Conservation (phyloP, 1,140 invertebrate species). For the Lepidurus packardi region DNA sequence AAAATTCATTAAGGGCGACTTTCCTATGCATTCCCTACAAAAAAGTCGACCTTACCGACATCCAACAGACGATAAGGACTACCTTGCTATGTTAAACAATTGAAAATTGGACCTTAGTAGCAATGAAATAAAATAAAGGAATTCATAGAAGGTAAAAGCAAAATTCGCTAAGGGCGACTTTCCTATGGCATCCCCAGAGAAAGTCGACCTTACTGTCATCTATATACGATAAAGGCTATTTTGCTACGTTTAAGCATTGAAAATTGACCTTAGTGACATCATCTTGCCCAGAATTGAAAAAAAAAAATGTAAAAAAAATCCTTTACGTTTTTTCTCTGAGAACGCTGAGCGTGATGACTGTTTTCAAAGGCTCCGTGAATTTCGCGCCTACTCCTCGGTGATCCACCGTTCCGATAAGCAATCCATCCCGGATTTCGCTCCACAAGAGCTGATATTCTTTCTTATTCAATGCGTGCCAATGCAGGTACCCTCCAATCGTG, state of each 20-base stretch:
- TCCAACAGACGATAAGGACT: too few relatives aligned
- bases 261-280: neutral
- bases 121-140: too few relatives aligned
- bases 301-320: neutral
- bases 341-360: neutral
- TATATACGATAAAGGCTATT: too few relatives aligned
- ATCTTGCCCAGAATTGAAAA: neutral
- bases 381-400: neutral
- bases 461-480: conserved; percentile 24
- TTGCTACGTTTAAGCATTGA: neutral
- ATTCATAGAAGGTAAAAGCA: too few relatives aligned
- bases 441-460: conserved; percentile 24
- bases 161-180: too few relatives aligned
- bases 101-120: too few relatives aligned
- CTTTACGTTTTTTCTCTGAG: neutral
- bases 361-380: conserved; percentile 19
- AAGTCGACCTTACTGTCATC: too few relatives aligned
- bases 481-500: neutral
- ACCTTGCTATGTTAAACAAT: too few relatives aligned
- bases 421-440: conserved; percentile 17
- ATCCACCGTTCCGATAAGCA: neutral
- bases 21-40: too few relatives aligned
- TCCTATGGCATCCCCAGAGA: too few relatives aligned
- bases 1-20: too few relatives aligned
- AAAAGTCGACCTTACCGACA: too few relatives aligned